Base-by-base conservation (phyloP, 1,140 invertebrate species). In the Aphidius gifuensis region DNA sequence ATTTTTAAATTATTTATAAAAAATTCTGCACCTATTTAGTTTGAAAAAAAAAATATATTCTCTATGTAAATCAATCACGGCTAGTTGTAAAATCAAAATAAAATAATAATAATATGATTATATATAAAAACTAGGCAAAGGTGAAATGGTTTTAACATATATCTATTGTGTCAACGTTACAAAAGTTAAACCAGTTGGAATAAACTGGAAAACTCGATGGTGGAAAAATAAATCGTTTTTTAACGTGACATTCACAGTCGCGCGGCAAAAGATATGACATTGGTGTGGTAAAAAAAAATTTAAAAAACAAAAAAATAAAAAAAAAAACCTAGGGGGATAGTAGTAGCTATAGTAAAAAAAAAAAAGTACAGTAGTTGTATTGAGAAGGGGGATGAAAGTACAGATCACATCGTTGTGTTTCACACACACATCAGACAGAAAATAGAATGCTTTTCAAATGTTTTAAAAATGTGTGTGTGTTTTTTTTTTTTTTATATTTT, bases 161-260 rank as follows among this genome's bases (percentile, higher is more conserved):
- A 57, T 46, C n/a, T 11, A n/a, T 8, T 11, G 16, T 44, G 44
- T 57, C 11, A 57, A 57, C 21, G 44, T 57, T 57, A 47, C 9
- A 23, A 9, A 4, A 32, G 23, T 32, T 32, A 32, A 32, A 32
- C 23, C 23, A 5, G 5, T 11, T 50, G 47, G 32, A 43, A 59
- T 50, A 43, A 49, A 59, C 16, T 49, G 8, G 8, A 48, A 50
- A 48, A 32, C 23, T 32, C 23, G 4, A 32, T 32, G 23, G 23
- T 32, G 23, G 46, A 9, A 46, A 50, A 58, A 63, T 63, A 63
- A 58, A 63, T 63, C 56, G 61, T 45, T 63, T 58, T 63, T 63
- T 58, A 63, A 63, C 61, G 40, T 58, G 56, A 58, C 56, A 63
- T 43, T 32, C 47, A 45, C n/a, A 6, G 47, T 42, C 50, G 48